These are phyloP conservation scores for Cinara cedri DNA, from an alignment of 2,888 invertebrate genomes.

Conservation along the genomic window DNA sequence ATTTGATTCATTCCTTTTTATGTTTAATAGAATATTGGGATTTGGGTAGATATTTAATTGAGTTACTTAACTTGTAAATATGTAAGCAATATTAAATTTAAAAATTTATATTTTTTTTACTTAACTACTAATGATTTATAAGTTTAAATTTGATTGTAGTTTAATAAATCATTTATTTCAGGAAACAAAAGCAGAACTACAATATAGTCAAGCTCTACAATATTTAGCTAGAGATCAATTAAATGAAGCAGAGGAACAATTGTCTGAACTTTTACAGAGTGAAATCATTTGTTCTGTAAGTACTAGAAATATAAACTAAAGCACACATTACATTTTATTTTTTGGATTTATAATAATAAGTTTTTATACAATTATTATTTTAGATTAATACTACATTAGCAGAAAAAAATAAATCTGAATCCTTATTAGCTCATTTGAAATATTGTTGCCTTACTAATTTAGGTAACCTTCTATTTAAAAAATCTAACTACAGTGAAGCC, in stretches of 20 bases:
- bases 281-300: conserved; percentile 61
- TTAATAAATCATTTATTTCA: conserved; percentile 61
- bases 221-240: conserved; percentile 72
- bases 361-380: conserved; percentile 15
- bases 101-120: too few species aligned
- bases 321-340: not conserved
- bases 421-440: conserved; percentile 66
- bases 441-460: conserved; percentile 85
- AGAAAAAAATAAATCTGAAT: conserved; percentile 59
- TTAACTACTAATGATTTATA: too few species aligned
- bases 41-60: too few species aligned
- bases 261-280: conserved; percentile 72
- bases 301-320: not conserved
- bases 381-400: conserved; percentile 63
- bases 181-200: conserved; percentile 82
- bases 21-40: too few species aligned
- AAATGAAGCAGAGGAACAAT: conserved; percentile 72
- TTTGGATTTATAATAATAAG: conserved; percentile 1
- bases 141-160: not conserved
- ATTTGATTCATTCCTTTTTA: too few species aligned
- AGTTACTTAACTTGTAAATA: too few species aligned
- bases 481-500: conserved; percentile 69
- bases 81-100: too few species aligned
- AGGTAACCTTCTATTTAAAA: conserved; percentile 72
- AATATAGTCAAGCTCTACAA: conserved; percentile 79